Evolutionary conservation across 1,140 invertebrate species (phyloP).

Genomic region (Caenorhabditis briggsae): DNA sequence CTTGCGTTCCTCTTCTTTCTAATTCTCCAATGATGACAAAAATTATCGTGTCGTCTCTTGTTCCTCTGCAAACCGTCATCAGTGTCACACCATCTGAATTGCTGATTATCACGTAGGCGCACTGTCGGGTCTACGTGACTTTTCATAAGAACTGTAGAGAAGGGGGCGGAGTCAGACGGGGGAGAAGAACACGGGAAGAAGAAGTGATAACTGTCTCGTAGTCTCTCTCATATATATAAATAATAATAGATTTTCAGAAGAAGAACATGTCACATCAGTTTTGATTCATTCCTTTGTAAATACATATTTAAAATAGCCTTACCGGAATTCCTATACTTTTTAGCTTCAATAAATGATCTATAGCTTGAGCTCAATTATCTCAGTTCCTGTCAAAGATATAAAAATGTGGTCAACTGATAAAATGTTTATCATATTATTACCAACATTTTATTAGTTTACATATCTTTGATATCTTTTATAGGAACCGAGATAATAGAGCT

Average conservation of each 20-base stretch:
- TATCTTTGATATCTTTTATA: not conserved
- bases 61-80: conserved; percentile 15
- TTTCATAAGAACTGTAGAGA: not conserved
- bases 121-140: conserved; percentile 22
- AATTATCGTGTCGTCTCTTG: not conserved
- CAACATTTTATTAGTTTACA: too few relatives aligned
- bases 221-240: not conserved
- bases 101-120: conserved; percentile 39
- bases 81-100: conserved; percentile 37
- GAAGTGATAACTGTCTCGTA: conserved; percentile 32
- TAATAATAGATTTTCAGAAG: not conserved
- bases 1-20: not conserved
- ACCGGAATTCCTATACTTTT: too few relatives aligned
- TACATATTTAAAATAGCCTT: too few relatives aligned
- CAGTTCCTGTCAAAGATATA: too few relatives aligned
- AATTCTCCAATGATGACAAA: not conserved
- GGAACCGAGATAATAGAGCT: not conserved
- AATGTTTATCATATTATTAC: too few relatives aligned
- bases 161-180: not conserved
- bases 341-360: too few relatives aligned
- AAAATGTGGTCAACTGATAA: too few relatives aligned
- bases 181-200: conserved; percentile 16
- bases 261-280: not conserved
- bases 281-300: not conserved
- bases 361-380: too few relatives aligned